Base-by-base conservation (phyloP, 2,888 invertebrate species). In the Antheraea assamensis region DNA sequence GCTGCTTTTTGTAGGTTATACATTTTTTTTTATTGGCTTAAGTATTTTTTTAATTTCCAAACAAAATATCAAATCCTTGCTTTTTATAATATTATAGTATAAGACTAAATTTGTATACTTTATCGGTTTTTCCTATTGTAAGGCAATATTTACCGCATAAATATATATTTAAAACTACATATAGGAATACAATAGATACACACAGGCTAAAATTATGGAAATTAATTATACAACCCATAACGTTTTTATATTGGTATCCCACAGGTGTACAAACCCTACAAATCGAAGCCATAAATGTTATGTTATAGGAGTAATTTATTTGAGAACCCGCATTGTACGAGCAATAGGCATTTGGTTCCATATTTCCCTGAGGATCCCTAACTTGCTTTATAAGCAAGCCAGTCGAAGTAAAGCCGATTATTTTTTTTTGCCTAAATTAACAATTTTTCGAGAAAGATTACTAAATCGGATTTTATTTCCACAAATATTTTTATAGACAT, bases 291-390 rank as follows among this genome's bases (percentile, higher is more conserved):
- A 73, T 75, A 75, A 75, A 76, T 71, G 76, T 72, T 75, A 77
- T 73, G 76, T 72, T 75, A 77, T 73, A 72, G 72, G 73, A 55
- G 74, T 42, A 71, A 79, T 78, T 76, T 78, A 75, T 77, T 74
- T 75, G 49, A 74, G 64, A 77, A 74, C 75, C 75, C 73, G 75
- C 70, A 74, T 76, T 77, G 73, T 71, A 71, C 64, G 70, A 72
- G 35, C 17, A 66, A 19, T 66, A 58, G n/a, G 55, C n/a, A 66
- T 35, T 68, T 68, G 68, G 68, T 68, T 68, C 35, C 35, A 68
- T 68, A 68, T 68, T 68, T 68, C 68, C 68, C 58, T 13, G 31
- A 21, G 71, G 71, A 71, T 21, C n/a, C 58, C 58, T 71, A 71
- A 71, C 58, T 35, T 71, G 58, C 30, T 58, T 71, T 71, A 71